Evolutionary conservation across 2,113 vertebrate genomes (phyloP), one percentile per base, ranked within the genome.

Genomic region (Odocoileus virginianus): DNA sequence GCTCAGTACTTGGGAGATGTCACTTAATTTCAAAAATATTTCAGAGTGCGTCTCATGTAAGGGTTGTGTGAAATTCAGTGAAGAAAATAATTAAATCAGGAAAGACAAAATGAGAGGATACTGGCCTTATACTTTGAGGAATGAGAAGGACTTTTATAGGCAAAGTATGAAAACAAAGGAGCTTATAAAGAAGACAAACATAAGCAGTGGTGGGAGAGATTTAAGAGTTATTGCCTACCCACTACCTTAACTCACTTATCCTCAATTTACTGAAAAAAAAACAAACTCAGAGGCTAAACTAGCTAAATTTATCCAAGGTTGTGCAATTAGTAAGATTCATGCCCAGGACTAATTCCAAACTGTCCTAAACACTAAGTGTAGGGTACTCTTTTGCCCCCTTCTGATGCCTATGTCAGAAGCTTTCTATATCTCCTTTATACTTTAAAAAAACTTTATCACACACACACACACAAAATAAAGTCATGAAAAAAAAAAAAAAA

Each of bases 181-280:
- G 25, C n/a, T 91, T 90, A 91, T 54, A 90, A 86, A 25, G 25
- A 90, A 25, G 30, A 95, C 67, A 95, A 82, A 88, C 23, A 55
- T 27, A 16, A 81, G 23, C 21, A 61, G 55, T 86, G 47, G 30
- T 17, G 30, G 11, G 86, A 82, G 11, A 85, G 19, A 81, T 81
- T 67, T 89, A 58, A 81, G 33, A 93, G 87, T 90, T 57, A 93
- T 2, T 79, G 7, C 19, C 27, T 60, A 87, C 14, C 58, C 58
- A 74, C 5, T 12, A 60, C 17, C 50, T 79, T 85, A 89, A 76
- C 43, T 60, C 67, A 81, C 6, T 71, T 64, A 61, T 55, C 43
- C n/a, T 55, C 61, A 87, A 28, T 83, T 96, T 86, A 96, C 27
- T 76, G 60, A 78, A 40, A 86, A 40, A 86, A 86, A 96, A 86